A percentile compares a stretch with the other conserved stretches of the same genome.
phyloP scores from a whole-genome alignment of 2,888 invertebrate species.

The Lasioglossum zephyrum region DNA sequence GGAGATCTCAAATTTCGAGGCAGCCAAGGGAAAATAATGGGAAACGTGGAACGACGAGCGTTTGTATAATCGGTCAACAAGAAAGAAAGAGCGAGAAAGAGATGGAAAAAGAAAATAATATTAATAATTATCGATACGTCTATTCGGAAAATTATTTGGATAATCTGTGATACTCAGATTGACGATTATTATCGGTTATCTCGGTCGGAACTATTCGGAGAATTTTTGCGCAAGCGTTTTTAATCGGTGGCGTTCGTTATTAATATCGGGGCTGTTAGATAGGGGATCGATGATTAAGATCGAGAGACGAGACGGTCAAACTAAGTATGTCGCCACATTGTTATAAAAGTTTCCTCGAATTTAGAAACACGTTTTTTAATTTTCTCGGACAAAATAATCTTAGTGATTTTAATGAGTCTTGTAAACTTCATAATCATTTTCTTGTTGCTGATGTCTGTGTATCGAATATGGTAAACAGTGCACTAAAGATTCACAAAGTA shows the following conservation, averaged over 20 bases:
- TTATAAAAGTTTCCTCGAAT: neutral
- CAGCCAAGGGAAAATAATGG: neutral
- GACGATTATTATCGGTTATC: conserved; percentile 52
- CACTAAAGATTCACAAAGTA: neutral
- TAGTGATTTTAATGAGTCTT: neutral
- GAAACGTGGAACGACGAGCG: conserved; percentile 3
- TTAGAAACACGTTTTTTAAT: neutral
- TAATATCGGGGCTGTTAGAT: conserved; percentile 45
- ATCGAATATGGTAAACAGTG: neutral
- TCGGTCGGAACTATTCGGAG: conserved; percentile 27
- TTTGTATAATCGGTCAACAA: conserved; percentile 30
- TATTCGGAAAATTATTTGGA: conserved; percentile 52
- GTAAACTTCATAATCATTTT: neutral
- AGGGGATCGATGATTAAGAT: conserved; percentile 28
- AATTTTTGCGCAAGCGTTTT: conserved; percentile 28
- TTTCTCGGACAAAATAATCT: neutral
- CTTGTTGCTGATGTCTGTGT: neutral
- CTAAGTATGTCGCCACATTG: neutral
- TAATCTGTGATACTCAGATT: conserved; percentile 61
- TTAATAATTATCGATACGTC: conserved; percentile 30
- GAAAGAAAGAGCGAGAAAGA: no score
- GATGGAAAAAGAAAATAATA: conserved; percentile 1
- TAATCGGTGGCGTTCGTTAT: conserved; percentile 21
- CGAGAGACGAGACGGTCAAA: conserved; percentile 20
- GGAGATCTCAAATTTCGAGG: neutral